Base-by-base conservation (phyloP, 2,113 vertebrate species). In the Halcyon malimbica region DNA sequence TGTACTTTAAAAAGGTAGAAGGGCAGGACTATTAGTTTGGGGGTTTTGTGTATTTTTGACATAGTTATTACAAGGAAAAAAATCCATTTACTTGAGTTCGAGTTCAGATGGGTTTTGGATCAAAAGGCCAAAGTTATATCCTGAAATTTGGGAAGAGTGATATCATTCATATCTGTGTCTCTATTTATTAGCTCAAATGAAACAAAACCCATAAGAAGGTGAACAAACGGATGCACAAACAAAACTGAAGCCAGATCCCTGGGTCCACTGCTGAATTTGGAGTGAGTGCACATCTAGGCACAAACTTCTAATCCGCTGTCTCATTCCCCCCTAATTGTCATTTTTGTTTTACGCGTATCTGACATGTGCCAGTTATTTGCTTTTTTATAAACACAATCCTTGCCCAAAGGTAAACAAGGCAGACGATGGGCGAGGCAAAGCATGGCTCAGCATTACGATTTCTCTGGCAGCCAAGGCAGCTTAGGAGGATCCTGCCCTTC, bases 331-430 rank as follows among this genome's bases (percentile, higher is more conserved):
- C 33, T 91, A 89, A 87, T 93, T 87, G 69, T 35, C 51, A 51
- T 75, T 94, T 94, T 71, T 89, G 60, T 11, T 87, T 65, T 64
- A 75, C 2, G 1, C 2, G 0, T 48, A 56, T 60, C 74, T 76
- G 87, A 91, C 83, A 50, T 68, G 50, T 53, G 89, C 84, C 96
- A 87, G 29, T 85, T 89, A 87, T 60, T 75, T 76, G 57, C 19
- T 82, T 79, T 89, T 87, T 89, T 68, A 69, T 54, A 87, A 93
- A 75, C 77, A 73, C 20, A 19, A 48, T 17, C 65, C 77, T 92
- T 83, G 81, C 93, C 91, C 80, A 94, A 80, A 97, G 91, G 91
- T 96, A 96, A 94, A 76, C 87, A 85, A 69, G 48, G 11, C 39
- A 75, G 65, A 76, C 4, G 8, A 48, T 87, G 53, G 53, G 31